Percentiles rank a stretch among this genome's conserved stretches.
phyloP scores from a whole-genome alignment of 1,140 invertebrate species.

The Drosophila sucinea region DNA sequence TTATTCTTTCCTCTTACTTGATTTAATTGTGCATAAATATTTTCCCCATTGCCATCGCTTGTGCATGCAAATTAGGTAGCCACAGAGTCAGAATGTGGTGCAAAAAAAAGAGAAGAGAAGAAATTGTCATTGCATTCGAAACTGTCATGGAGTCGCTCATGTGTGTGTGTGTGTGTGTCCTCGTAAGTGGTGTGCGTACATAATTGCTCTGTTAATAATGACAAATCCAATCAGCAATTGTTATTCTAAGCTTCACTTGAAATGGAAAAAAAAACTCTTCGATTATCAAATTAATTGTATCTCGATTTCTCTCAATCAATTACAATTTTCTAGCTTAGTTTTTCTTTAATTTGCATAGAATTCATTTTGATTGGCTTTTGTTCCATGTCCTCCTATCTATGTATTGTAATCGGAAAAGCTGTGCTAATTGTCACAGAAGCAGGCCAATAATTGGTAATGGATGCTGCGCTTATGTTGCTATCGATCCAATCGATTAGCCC shows the following conservation, averaged over 20 bases:
- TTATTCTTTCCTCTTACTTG: slow-evolving; percentile 71
- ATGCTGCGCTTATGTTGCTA: not conserved
- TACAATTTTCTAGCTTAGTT: not conserved
- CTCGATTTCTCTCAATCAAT: not conserved
- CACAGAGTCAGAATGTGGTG: not conserved
- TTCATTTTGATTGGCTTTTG: not conserved
- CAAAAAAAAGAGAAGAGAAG: not conserved
- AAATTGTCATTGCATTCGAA: slow-evolving; percentile 8
- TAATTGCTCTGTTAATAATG: slow-evolving; percentile 31
- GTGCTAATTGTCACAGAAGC: slow-evolving; percentile 8
- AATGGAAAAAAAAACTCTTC: too few species aligned
- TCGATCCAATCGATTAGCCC: slow-evolving; percentile 1
- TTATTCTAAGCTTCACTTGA: slow-evolving; percentile 14
- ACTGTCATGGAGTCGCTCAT: slow-evolving; percentile 11
- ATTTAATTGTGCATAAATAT: slow-evolving; percentile 81
- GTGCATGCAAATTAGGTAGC: slow-evolving; percentile 66
- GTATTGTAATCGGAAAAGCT: not conserved
- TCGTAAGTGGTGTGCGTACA: not conserved
- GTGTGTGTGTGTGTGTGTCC: slow-evolving; percentile 21
- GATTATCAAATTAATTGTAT: not conserved
- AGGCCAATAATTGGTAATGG: slow-evolving; percentile 3
- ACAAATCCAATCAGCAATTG: slow-evolving; percentile 39
- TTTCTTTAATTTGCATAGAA: slow-evolving; percentile 7
- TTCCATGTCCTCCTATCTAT: not conserved
- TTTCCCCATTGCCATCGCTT: slow-evolving; percentile 56